phyloP scores from a whole-genome alignment of 2,113 vertebrate species.

The Grammomys surdaster region DNA sequence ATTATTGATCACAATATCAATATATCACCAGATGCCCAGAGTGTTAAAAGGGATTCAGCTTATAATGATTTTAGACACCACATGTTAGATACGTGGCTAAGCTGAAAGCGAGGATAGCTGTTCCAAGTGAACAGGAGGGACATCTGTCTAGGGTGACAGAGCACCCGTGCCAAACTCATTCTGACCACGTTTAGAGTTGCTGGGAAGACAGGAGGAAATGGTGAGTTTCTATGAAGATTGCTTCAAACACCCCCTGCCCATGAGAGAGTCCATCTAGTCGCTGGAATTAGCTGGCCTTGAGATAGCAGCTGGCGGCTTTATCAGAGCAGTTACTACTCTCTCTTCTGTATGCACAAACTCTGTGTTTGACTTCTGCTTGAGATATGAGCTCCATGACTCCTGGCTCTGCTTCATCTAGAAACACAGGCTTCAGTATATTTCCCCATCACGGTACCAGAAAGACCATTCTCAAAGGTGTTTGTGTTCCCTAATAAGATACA shows the following conservation, averaged over 20 bases:
- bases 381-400: not conserved
- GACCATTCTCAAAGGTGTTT: not conserved
- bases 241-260: not conserved
- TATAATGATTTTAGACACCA: not conserved
- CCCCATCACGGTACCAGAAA: not conserved
- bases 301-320: not conserved
- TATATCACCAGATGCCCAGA: not conserved
- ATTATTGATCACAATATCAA: not conserved
- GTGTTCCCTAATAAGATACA: not conserved
- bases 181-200: not conserved
- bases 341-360: not conserved
- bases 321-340: not conserved
- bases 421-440: not conserved
- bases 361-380: slow-evolving; percentile 2
- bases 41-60: not conserved
- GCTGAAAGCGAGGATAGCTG: not conserved
- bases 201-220: not conserved
- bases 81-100: not conserved
- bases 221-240: not conserved
- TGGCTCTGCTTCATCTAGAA: not conserved
- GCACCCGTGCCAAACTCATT: not conserved
- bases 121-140: not conserved
- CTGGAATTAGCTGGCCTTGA: not conserved
- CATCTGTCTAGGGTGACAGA: not conserved
- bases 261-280: not conserved